Conservation (phyloP, 2,797 vertebrate species). For the Ambastaia sidthimunki region DNA sequence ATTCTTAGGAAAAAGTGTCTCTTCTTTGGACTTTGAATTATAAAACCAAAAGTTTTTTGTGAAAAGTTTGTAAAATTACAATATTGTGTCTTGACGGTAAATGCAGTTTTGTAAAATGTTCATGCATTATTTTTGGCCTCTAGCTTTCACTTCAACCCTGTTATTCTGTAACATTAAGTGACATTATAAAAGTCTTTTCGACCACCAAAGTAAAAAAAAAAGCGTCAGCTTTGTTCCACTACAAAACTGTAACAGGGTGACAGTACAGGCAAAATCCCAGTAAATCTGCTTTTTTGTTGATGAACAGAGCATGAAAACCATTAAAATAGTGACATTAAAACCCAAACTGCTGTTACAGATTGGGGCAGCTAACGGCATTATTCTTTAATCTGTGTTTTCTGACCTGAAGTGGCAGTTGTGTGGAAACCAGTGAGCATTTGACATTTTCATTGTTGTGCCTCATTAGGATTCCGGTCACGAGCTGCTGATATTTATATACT, state of each 20-base stretch:
- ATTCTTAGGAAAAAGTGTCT: not conserved
- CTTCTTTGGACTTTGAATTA: too few relatives aligned
- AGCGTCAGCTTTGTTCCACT: not conserved
- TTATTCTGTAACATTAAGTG: not conserved
- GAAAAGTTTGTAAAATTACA: too few relatives aligned
- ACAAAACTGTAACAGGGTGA: not conserved
- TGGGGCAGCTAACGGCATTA: constrained; percentile 3
- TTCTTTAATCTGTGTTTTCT: constrained; percentile 45
- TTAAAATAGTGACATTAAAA: constrained; percentile 26
- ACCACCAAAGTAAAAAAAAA: not conserved
- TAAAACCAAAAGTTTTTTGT: too few relatives aligned
- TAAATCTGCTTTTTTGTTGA: not conserved
- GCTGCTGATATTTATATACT: constrained; percentile 68
- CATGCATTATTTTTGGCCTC: not conserved
- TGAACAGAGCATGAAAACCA: constrained; percentile 28
- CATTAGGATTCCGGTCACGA: constrained; percentile 69
- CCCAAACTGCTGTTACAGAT: not conserved
- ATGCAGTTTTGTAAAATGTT: not conserved
- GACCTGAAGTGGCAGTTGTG: constrained; percentile 58
- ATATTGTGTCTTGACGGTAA: not conserved
- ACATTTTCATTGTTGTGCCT: constrained; percentile 74
- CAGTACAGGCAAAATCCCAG: not conserved
- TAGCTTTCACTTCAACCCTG: not conserved
- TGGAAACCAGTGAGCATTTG: constrained; percentile 65
- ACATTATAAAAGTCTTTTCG: not conserved